Evolutionary conservation across 2,113 vertebrate genomes (phyloP).

Genomic region (Tympanuchus pallidicinctus): DNA sequence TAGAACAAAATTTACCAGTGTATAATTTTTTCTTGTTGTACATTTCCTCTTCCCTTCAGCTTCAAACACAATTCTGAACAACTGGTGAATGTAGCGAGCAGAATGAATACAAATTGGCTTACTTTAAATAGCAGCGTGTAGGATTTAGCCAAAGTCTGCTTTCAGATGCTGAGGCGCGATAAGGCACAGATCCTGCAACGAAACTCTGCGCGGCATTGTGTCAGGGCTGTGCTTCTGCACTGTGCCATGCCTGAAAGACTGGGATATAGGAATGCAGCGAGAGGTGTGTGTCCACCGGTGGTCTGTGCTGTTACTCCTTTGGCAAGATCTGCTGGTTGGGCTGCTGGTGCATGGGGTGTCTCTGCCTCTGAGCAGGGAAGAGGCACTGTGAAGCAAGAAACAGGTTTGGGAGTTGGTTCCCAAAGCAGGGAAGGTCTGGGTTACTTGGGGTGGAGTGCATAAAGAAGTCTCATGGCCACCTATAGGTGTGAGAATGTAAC

Average conservation of each 20-base stretch:
- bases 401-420: not conserved
- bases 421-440: not conserved
- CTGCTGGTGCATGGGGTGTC: not conserved
- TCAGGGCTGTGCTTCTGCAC: slow-evolving; percentile 1
- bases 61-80: slow-evolving; percentile 73
- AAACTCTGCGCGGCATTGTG: not conserved
- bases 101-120: slow-evolving; percentile 76
- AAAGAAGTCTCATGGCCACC: not conserved
- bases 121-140: slow-evolving; percentile 72
- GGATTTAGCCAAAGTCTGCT: slow-evolving; percentile 71
- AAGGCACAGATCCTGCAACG: slow-evolving; percentile 32
- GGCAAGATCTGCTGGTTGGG: not conserved
- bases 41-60: slow-evolving; percentile 63
- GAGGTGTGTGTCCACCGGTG: fast-evolving
- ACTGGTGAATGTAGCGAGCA: slow-evolving; percentile 70
- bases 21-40: slow-evolving; percentile 72
- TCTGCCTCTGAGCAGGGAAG: not conserved
- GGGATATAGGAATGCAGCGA: not conserved
- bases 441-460: not conserved
- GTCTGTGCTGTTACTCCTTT: not conserved
- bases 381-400: not conserved
- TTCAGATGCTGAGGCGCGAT: slow-evolving; percentile 60
- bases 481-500: not conserved
- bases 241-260: fast-evolving
- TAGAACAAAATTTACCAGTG: slow-evolving; percentile 69